These are phyloP conservation scores for Elegia similella DNA, from an alignment of 2,888 invertebrate species.

Conservation along the genomic window DNA sequence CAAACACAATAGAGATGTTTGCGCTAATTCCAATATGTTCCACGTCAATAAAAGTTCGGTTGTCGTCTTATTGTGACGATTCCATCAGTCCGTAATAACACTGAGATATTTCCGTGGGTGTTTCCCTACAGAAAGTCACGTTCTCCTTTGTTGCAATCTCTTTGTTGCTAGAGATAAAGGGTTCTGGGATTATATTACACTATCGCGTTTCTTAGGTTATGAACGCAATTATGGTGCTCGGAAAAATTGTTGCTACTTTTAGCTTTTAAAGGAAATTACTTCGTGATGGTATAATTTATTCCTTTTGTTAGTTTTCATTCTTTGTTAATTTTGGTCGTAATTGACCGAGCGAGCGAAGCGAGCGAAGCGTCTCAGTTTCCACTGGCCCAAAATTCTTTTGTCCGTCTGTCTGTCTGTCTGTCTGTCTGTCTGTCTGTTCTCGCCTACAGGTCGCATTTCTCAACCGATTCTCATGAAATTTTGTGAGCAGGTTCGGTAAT, in stretches of 20 bases:
- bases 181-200: slow-evolving; percentile 23
- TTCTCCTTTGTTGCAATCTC: slow-evolving; percentile 5
- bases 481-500: no score
- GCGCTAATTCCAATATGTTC: slow-evolving; percentile 24
- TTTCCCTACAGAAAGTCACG: slow-evolving; percentile 15
- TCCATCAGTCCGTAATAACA: slow-evolving; percentile 12
- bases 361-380: no score
- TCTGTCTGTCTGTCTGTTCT: no score
- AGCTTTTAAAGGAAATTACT: not conserved
- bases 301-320: not conserved
- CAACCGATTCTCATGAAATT: no score
- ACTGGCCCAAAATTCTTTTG: no score
- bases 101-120: slow-evolving; percentile 11
- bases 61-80: not conserved
- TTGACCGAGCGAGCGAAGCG: no score
- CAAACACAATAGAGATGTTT: slow-evolving; percentile 15
- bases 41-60: not conserved
- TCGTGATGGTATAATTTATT: not conserved
- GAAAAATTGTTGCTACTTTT: slow-evolving; percentile 12
- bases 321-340: no score
- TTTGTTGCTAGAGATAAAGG: slow-evolving; percentile 17
- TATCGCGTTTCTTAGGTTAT: slow-evolving; percentile 26
- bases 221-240: slow-evolving; percentile 25
- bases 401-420: no score
- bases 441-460: no score